Evolutionary conservation across 2,113 vertebrate genomes (phyloP).

Genomic region (Oreamnos americanus): DNA sequence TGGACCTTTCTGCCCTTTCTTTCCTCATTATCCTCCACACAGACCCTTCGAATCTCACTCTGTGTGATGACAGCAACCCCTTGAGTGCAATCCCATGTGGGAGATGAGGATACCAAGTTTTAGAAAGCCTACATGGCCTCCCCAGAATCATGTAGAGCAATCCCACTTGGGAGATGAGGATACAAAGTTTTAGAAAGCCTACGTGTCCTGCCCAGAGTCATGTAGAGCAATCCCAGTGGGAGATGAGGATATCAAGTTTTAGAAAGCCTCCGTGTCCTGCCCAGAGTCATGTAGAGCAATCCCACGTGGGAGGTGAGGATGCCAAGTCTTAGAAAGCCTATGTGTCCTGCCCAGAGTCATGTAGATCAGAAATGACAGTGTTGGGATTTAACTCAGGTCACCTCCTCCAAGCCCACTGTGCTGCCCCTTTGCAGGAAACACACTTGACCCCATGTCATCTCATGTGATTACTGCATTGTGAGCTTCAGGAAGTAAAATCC

Average conservation of each 20-base stretch:
- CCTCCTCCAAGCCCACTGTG: background rate
- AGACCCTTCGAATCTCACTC: background rate
- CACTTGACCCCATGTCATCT: background rate
- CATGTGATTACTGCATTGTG: background rate
- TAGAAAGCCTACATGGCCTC: background rate
- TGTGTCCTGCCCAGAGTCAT: background rate
- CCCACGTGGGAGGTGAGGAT: too few species aligned
- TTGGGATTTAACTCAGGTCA: background rate
- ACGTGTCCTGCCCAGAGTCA: too few species aligned
- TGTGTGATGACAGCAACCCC: background rate
- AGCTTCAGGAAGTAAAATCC: background rate
- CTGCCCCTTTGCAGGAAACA: background rate
- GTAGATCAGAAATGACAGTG: background rate
- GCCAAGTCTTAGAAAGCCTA: background rate
- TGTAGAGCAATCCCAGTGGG: background rate
- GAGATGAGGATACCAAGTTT: background rate
- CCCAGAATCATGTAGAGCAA: background rate
- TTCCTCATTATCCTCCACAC: background rate
- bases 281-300: too few species aligned
- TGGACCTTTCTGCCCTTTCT: background rate
- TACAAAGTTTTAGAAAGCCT: background rate
- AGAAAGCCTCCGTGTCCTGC: background rate
- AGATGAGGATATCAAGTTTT: background rate
- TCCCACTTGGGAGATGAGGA: too few species aligned
- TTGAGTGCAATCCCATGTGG: background rate